phyloP scores from a whole-genome alignment of 1,140 invertebrate genomes.

The Papilio polyxenes region DNA sequence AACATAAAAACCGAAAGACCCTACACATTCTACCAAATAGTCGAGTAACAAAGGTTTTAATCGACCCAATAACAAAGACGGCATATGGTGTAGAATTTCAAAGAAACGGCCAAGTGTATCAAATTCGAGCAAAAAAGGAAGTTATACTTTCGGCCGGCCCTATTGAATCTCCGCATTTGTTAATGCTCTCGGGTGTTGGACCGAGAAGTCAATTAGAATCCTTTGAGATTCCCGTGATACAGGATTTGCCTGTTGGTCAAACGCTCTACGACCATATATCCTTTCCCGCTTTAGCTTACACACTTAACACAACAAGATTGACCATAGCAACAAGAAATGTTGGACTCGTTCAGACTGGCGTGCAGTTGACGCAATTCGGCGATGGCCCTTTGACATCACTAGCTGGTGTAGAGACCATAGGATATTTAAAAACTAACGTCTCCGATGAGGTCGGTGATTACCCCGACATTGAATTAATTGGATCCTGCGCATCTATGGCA shows the following conservation, averaged over 20 bases:
- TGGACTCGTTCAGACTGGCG: slow-evolving; percentile 71
- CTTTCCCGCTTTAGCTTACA: slow-evolving; percentile 83
- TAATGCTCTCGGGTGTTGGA: slow-evolving; percentile 91
- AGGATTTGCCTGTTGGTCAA: slow-evolving; percentile 86
- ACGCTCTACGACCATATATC: slow-evolving; percentile 88
- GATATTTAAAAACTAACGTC: slow-evolving; percentile 83
- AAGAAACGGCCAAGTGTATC: slow-evolving; percentile 70
- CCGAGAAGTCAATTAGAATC: slow-evolving; percentile 84
- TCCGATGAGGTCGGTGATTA: slow-evolving; percentile 79
- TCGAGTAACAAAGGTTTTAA: slow-evolving; percentile 84
- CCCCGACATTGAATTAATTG: slow-evolving; percentile 84
- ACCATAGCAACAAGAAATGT: slow-evolving; percentile 74
- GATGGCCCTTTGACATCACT: slow-evolving; percentile 80
- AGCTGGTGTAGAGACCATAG: slow-evolving; percentile 84
- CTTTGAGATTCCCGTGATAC: slow-evolving; percentile 84
- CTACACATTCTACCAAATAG: slow-evolving; percentile 82
- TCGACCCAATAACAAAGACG: slow-evolving; percentile 81
- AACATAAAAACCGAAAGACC: slow-evolving; percentile 82
- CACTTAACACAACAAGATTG: slow-evolving; percentile 78
- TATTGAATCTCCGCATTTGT: slow-evolving; percentile 89
- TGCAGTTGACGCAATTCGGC: slow-evolving; percentile 78
- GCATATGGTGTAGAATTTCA: slow-evolving; percentile 85
- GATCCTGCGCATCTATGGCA: slow-evolving; percentile 79
- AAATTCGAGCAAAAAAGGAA: slow-evolving; percentile 84
- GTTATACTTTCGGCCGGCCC: slow-evolving; percentile 87